These are phyloP conservation scores for Strongylocentrotus purpuratus DNA, from an alignment of 35 echinoderm and acorn worm species.

Conservation along the genomic window DNA sequence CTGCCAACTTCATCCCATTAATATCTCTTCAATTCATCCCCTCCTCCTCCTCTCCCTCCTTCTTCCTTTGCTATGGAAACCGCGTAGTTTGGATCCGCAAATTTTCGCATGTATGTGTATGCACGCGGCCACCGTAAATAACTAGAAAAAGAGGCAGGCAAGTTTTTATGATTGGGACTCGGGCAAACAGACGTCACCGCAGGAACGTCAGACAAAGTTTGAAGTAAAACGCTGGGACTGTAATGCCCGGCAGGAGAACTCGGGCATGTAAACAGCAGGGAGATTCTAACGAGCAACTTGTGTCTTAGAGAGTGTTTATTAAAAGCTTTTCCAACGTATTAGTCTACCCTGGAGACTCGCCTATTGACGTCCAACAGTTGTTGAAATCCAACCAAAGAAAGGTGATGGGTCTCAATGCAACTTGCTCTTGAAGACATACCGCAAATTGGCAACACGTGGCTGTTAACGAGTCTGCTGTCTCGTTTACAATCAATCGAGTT, in stretches of 20 bases:
- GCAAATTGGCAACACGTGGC: background rate
- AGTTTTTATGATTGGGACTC: constrained; percentile 10
- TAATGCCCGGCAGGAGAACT: constrained; percentile 6
- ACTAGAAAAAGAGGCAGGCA: background rate
- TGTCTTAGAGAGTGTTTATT: constrained; percentile 34
- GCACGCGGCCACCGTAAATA: background rate
- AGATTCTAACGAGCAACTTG: constrained; percentile 41
- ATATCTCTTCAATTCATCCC: background rate
- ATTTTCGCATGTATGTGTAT: background rate
- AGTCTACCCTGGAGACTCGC: background rate
- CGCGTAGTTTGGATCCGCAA: background rate
- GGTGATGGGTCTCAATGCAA: background rate
- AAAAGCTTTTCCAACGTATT: constrained; percentile 28
- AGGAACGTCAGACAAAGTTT: constrained; percentile 30
- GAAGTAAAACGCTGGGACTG: background rate
- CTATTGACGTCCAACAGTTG: background rate
- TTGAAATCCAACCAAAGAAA: background rate
- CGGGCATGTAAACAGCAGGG: constrained; percentile 23
- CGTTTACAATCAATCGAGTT: background rate
- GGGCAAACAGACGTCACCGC: constrained; percentile 27
- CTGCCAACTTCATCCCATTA: background rate
- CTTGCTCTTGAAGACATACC: background rate
- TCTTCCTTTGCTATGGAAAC: background rate
- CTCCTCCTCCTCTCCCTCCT: background rate
- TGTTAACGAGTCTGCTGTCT: background rate